Evolutionary conservation across 2,888 invertebrate species (phyloP), one percentile per base, ranked within the genome.

Genomic region (Megaustenia siamemsis): DNA sequence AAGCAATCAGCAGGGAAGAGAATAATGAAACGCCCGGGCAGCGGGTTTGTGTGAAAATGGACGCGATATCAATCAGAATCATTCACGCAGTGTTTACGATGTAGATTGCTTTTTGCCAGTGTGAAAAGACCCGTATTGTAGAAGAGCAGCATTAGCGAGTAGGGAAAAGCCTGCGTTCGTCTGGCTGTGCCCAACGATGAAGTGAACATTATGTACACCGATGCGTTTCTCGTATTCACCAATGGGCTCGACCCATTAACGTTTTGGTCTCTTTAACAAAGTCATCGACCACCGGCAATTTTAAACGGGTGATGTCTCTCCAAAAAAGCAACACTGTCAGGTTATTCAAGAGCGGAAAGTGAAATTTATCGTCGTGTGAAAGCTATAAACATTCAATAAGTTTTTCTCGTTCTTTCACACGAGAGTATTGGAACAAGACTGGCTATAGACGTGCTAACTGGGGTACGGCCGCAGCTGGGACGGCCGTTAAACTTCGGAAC

Each of bases 351-450:
- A 53, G 83, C 76, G 38, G 68, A 83, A 76, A 68, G 76, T 76
- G 83, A 76, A 83, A 83, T 83, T 83, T 83, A 83, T 83, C 49
- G 83, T 77, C 83, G 32, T 83, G 83, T 83, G 83, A 83, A 83
- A 83, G 63, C 83, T n/a, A 53, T 76, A 66, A 66, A 66, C 68
- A 53, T 49, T 77, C 77, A 77, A 77, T 83, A 68, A 77, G 77
- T 32, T 38, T 82, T 75, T 75, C 83, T 28, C 10, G 21, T 24
- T 38, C 76, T 53, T 66, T 76, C 83, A 76, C 1, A 49, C 49
- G 32, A 15, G 40, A 75, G 84, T 82, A 75, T 85, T 86, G 71
- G 84, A 73, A 60, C 82, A 63, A 78, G 86, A 76, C 78, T 68
- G 75, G 82, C 84, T 75, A 86, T 86, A 86, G 85, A 86, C 45